A percentile compares a stretch with the other conserved stretches of the same genome.
phyloP scores from a whole-genome alignment of 2,113 vertebrate species.

The Burhinus oedicnemus region DNA sequence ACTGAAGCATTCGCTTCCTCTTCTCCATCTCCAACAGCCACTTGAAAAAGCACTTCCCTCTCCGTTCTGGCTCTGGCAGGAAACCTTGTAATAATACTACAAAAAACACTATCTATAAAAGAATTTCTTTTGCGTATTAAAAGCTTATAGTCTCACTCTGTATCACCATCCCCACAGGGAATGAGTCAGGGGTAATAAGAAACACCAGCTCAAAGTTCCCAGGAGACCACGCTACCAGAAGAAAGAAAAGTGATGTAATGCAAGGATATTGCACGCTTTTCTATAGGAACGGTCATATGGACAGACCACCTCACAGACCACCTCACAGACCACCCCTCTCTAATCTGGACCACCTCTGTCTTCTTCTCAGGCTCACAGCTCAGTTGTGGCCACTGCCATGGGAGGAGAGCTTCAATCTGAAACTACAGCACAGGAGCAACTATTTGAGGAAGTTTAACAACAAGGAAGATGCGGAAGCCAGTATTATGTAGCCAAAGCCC shows the following conservation, averaged over 20 bases:
- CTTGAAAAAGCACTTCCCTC: neutral
- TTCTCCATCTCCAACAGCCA: neutral
- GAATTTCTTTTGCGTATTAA: neutral
- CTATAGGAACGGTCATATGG: neutral
- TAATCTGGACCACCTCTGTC: neutral
- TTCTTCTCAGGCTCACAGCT: neutral
- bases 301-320: neutral
- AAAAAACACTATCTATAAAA: neutral
- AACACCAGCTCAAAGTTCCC: neutral
- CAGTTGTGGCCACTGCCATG: neutral
- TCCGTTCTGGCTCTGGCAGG: neutral
- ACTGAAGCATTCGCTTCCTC: neutral
- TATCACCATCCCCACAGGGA: neutral
- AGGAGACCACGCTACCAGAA: neutral
- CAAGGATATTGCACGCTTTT: neutral
- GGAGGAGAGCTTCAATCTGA: neutral
- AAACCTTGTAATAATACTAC: neutral
- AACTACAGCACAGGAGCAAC: accelerated
- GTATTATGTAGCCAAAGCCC: neutral
- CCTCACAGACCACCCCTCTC: neutral
- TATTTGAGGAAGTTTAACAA: neutral
- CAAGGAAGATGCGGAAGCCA: neutral
- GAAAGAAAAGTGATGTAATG: neutral
- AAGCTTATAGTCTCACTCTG: neutral
- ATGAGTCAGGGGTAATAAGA: neutral